A percentile compares a stretch with the other conserved stretches of the same genome.
Evolutionary conservation across 1,140 invertebrate species (phyloP).

Genomic region (Eumaeus atala): DNA sequence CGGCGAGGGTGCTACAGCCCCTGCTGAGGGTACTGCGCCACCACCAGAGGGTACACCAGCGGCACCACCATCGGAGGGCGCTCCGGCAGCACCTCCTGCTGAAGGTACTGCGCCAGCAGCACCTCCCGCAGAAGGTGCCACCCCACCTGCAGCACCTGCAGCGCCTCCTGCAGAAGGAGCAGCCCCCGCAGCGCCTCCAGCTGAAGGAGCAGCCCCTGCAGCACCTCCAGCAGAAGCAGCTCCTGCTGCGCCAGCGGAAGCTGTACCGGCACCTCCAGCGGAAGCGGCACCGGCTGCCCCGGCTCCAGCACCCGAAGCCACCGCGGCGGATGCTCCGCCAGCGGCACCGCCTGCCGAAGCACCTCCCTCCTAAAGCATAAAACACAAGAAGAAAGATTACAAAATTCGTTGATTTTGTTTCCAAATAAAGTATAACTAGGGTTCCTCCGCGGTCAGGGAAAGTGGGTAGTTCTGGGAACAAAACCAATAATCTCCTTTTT

Average conservation of each 20-base stretch:
- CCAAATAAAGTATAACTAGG: neutral
- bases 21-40: constrained; percentile 17
- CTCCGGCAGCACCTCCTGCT: constrained; percentile 46
- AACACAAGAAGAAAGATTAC: neutral
- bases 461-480: too few species aligned
- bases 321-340: too few species aligned
- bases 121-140: constrained; percentile 30
- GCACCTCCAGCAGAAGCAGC: constrained; percentile 22
- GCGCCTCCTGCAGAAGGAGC: constrained; percentile 15
- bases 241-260: constrained; percentile 20
- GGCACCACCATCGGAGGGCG: constrained; percentile 15
- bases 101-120: constrained; percentile 38
- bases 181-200: constrained; percentile 24
- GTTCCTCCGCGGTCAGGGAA: too few species aligned
- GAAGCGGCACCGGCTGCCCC: constrained; percentile 19
- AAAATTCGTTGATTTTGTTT: neutral
- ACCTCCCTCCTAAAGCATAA: constrained; percentile 24
- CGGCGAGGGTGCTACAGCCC: constrained; percentile 48
- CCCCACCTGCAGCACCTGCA: constrained; percentile 15
- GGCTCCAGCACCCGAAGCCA: constrained; percentile 7
- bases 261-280: constrained; percentile 17
- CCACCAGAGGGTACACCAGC: constrained; percentile 14
- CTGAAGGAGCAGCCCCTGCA: constrained; percentile 20
- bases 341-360: constrained; percentile 20
- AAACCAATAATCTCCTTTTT: neutral